Base-by-base conservation (phyloP, 1,140 invertebrate species). In the Listronotus oregonensis region DNA sequence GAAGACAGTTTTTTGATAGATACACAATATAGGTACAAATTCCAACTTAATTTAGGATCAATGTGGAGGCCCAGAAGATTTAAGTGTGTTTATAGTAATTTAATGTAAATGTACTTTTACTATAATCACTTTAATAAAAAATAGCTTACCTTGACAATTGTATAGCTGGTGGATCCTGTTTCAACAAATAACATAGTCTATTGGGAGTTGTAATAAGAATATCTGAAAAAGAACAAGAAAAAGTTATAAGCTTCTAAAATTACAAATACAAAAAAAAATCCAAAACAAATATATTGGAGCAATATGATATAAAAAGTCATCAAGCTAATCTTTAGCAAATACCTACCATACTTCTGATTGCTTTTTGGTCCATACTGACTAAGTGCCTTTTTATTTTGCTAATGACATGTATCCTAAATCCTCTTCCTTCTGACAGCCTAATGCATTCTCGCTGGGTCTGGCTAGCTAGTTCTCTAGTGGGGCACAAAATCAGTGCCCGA, bases 131-230 rank as follows among this genome's bases (percentile, higher is more conserved):
- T n/a, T n/a, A n/a, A n/a, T n/a, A 70, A 63, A 61, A 63, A 64
- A 66, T 68, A 64, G 82, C 82, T 82, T 85, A 93, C 91, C 87
- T 91, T 37, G 84, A 85, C 39, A 96, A 82, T 49, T 82, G 85
- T 47, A 96, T 85, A 0, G 85, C 82, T 21, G 89, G 85, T 47
- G 89, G 87, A 52, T 96, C 89, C 77, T 93, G 88, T 75, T 92
- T 89, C 34, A 98, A 78, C 49, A 98, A 78, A 79, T 88, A 95
- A 66, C 97, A 88, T 10, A 99, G 80, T 73, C 95, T 85, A 76
- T 97, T 97, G n/a, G 97, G 97, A 7, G 97, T 99, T 43, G 95
- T 95, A 34, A 99, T 90, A 6, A 99, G 81, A 73, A 99, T 92
- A 86, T 99, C 94, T 90, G 77, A 55, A 85, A 86, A 68, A 46